Conservation (phyloP, 1,140 invertebrate species). For the Aplysia californica region DNA sequence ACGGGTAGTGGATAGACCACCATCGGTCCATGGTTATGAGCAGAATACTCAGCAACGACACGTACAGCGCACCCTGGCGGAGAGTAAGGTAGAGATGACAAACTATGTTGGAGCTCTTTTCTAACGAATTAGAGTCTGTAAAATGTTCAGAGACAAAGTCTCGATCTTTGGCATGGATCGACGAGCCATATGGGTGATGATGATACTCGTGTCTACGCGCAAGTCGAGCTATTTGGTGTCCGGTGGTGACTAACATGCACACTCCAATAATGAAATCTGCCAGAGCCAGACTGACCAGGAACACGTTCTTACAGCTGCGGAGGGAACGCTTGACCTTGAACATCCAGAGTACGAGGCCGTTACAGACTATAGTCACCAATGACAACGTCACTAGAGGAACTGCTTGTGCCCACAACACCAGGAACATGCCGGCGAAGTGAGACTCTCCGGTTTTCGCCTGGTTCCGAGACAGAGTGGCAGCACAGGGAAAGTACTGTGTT, state of each 20-base stretch:
- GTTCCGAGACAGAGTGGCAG: background rate
- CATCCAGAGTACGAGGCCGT: constrained; percentile 51
- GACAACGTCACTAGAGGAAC: constrained; percentile 46
- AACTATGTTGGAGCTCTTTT: no score
- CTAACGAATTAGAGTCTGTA: no score
- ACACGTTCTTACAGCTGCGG: constrained; percentile 54
- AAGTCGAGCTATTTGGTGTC: constrained; percentile 40
- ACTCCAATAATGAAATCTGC: constrained; percentile 55
- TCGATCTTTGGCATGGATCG: no score
- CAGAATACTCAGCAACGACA: constrained; percentile 55
- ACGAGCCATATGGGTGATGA: no score
- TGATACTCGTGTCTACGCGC: constrained; percentile 18
- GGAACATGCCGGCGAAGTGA: constrained; percentile 13
- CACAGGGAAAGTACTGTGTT: background rate
- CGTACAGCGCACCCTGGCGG: constrained; percentile 50
- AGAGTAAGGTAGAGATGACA: constrained; percentile 51
- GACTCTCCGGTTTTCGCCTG: background rate
- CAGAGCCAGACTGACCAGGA: constrained; percentile 54
- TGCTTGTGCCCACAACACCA: constrained; percentile 40
- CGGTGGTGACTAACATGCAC: constrained; percentile 47
- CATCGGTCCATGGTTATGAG: constrained; percentile 57
- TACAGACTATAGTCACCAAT: constrained; percentile 47
- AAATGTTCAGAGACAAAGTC: no score
- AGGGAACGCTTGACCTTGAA: constrained; percentile 45
- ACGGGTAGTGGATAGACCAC: constrained; percentile 61